Percentiles rank a stretch among this genome's conserved stretches.
These are phyloP conservation scores for Parazoanthus darwini DNA, from an alignment of 92 coral and sea anemone genomes.

Conservation along the genomic window DNA sequence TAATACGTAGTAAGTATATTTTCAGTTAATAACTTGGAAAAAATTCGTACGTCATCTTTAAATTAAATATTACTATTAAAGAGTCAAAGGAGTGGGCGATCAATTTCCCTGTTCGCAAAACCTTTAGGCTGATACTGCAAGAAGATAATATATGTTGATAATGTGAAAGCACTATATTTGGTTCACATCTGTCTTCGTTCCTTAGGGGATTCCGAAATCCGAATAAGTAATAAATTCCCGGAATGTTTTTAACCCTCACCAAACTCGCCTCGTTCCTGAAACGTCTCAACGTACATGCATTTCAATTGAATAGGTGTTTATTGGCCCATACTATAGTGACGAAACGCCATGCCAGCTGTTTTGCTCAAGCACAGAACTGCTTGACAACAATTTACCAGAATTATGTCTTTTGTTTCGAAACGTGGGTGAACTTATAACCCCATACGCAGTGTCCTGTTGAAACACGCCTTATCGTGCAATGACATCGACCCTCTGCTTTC, in stretches of 20 bases:
- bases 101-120: no score
- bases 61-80: no score
- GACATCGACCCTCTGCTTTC: neutral
- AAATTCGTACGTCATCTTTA: no score
- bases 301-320: neutral
- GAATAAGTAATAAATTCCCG: neutral
- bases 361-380: neutral
- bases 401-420: conserved; percentile 1
- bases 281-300: neutral
- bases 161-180: no score
- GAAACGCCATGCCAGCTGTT: neutral
- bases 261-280: neutral
- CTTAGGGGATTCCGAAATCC: no score
- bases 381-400: conserved; percentile 1
- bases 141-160: no score
- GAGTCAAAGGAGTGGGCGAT: no score
- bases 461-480: neutral
- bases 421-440: conserved; percentile 18
- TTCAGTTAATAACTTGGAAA: no score
- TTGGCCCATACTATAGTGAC: neutral
- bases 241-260: neutral
- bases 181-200: no score
- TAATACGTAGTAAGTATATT: no score
- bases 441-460: neutral
- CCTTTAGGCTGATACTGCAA: no score